Conservation (phyloP, 1,140 invertebrate genomes). For the Trichonephila clavipes region DNA sequence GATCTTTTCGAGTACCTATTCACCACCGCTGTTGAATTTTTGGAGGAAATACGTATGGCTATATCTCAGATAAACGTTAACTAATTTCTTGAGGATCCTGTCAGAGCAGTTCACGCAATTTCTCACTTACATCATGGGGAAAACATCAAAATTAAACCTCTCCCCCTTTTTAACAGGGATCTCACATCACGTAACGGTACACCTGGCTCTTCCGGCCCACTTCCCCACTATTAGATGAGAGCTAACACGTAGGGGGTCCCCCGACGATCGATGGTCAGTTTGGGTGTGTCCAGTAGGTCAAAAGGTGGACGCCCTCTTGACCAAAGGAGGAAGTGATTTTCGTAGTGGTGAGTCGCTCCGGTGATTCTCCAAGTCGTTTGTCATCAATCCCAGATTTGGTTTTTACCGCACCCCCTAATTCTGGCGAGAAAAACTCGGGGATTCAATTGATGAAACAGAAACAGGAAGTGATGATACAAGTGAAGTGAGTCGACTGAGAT, state of each 20-base stretch:
- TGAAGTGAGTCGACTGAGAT: neutral
- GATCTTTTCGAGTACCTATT: too few species aligned
- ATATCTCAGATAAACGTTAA: too few species aligned
- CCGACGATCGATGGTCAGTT: slow-evolving; percentile 42
- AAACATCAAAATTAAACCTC: too few species aligned
- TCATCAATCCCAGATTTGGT: slow-evolving; percentile 24
- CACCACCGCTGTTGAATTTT: too few species aligned
- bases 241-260: slow-evolving; percentile 32
- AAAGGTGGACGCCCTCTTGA: slow-evolving; percentile 67
- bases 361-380: slow-evolving; percentile 43
- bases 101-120: too few species aligned
- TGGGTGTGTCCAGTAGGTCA: slow-evolving; percentile 75
- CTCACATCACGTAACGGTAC: neutral
- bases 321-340: slow-evolving; percentile 70
- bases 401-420: neutral
- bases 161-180: neutral
- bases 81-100: too few species aligned
- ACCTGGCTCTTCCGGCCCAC: slow-evolving; percentile 34
- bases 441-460: neutral
- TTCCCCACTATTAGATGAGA: slow-evolving; percentile 6
- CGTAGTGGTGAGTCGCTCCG: slow-evolving; percentile 14
- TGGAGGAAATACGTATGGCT: too few species aligned
- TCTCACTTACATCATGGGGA: too few species aligned
- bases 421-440: neutral
- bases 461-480: neutral